Evolutionary conservation across 2,888 invertebrate genomes (phyloP).

Genomic region (Acronicta alni): DNA sequence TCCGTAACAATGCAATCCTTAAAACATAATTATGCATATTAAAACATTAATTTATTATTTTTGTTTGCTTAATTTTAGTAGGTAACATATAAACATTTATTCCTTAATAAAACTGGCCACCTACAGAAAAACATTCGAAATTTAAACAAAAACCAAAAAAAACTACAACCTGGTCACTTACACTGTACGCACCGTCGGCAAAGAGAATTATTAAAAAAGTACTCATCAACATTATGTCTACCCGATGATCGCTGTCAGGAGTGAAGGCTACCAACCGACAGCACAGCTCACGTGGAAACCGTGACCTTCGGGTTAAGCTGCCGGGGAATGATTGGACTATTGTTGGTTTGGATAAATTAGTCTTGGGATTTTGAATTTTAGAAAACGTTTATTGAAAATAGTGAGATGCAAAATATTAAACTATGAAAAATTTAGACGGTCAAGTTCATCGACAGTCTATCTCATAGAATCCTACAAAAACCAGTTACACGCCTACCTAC

Average conservation of each 20-base stretch:
- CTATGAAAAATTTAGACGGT: too few relatives aligned
- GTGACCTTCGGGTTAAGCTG: constrained; percentile 69
- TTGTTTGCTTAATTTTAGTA: too few relatives aligned
- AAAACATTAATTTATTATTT: too few relatives aligned
- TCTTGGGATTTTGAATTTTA: constrained; percentile 18
- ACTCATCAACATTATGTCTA: constrained; percentile 82
- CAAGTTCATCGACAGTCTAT: too few relatives aligned
- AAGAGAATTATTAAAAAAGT: constrained; percentile 73
- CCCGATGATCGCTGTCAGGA: constrained; percentile 80
- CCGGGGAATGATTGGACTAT: constrained; percentile 62
- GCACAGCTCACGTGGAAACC: constrained; percentile 58
- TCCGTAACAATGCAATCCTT: too few relatives aligned
- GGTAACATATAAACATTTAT: not conserved
- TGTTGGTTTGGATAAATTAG: constrained; percentile 54
- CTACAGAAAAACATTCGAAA: constrained; percentile 19
- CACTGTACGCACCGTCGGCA: constrained; percentile 53
- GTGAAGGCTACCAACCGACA: constrained; percentile 77
- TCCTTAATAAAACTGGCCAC: constrained; percentile 6
- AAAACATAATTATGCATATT: too few relatives aligned
- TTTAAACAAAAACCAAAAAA: constrained; percentile 31
- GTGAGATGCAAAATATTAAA: too few relatives aligned
- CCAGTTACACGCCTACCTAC: too few relatives aligned
- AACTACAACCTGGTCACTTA: constrained; percentile 36
- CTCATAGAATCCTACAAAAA: too few relatives aligned
- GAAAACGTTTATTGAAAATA: not conserved